These are phyloP conservation scores for Adoxophyes honmai DNA, from an alignment of 1,140 invertebrate genomes.

Conservation along the genomic window DNA sequence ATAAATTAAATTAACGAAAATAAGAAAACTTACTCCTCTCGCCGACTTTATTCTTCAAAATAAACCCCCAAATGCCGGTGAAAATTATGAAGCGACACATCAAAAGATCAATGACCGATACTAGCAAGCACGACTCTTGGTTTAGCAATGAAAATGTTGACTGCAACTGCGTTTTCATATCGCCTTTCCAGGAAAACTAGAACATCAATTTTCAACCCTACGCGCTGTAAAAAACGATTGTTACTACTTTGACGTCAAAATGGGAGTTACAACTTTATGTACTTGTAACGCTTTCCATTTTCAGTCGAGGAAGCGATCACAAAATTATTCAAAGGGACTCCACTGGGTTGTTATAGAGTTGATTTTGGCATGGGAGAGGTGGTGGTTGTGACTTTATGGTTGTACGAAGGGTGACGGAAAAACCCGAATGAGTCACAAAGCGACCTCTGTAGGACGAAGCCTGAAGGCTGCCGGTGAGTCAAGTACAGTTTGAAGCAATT, in stretches of 20 bases:
- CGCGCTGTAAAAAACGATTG: too few relatives aligned
- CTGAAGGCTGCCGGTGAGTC: too few relatives aligned
- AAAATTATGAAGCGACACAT: slow-evolving; percentile 31
- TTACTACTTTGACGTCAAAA: too few relatives aligned
- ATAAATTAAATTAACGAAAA: neutral
- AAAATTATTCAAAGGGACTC: neutral
- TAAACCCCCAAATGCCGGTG: slow-evolving; percentile 20
- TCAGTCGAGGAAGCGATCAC: neutral
- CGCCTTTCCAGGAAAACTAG: neutral
- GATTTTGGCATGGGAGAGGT: neutral
- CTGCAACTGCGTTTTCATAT: neutral
- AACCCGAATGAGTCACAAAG: slow-evolving; percentile 1
- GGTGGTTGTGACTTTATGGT: neutral
- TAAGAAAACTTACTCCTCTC: slow-evolving; percentile 22
- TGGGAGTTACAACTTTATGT: too few relatives aligned
- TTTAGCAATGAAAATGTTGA: neutral
- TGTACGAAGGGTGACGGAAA: neutral
- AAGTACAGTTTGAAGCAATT: too few relatives aligned
- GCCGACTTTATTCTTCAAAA: slow-evolving; percentile 19
- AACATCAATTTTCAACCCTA: neutral
- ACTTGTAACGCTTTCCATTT: neutral
- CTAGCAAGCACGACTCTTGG: too few relatives aligned
- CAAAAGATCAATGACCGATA: slow-evolving; percentile 18
- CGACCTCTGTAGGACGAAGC: neutral
- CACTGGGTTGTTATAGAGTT: neutral